Evolutionary conservation across 2,113 vertebrate species (phyloP), one percentile per base, ranked within the genome.

Genomic region (Garra rufa): DNA sequence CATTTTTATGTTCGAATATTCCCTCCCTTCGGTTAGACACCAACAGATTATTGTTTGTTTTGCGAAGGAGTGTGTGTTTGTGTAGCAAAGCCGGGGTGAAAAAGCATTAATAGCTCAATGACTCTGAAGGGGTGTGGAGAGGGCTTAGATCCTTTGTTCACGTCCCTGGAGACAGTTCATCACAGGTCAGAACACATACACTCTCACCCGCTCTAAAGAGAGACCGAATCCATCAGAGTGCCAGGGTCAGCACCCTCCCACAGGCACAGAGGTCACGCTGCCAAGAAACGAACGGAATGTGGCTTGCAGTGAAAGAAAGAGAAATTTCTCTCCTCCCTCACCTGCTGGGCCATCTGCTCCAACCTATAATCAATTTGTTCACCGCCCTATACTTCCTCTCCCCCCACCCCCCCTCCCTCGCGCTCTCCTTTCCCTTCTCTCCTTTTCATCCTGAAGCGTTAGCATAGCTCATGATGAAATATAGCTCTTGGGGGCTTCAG

Each of bases 351-450:
- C 89, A 85, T 92, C 90, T 91, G 90, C 90, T 80, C 75, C 41
- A 55, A 85, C 90, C 88, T 89, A 87, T 70, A 94, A 94, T 94
- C 93, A 92, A 93, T 94, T 94, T 94, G 94, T 95, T 94, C 93
- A 88, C 92, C 91, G 90, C 89, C 90, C 90, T 82, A 79, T 82
- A 57, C 88, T 85, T 88, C 87, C 84, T 88, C 87, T 87, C 73
- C 79, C 83, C 70, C 67, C 55, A 21, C 61, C 73, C 79, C 83
- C 70, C 67, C 55, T 24, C 61, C 76, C 80, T 70, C 15, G 6
- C 10, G 1, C 34, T 44, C 44, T 28, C 43, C 21, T 55, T 41
- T 69, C 34, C 63, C 55, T 70, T 52, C 38, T 71, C 10, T 19
- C 69, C 46, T 26, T 26, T 76, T 75, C 69, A 59, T 85, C 69